phyloP scores from a whole-genome alignment of 2,888 invertebrate genomes.

The Abscondita cerata region DNA sequence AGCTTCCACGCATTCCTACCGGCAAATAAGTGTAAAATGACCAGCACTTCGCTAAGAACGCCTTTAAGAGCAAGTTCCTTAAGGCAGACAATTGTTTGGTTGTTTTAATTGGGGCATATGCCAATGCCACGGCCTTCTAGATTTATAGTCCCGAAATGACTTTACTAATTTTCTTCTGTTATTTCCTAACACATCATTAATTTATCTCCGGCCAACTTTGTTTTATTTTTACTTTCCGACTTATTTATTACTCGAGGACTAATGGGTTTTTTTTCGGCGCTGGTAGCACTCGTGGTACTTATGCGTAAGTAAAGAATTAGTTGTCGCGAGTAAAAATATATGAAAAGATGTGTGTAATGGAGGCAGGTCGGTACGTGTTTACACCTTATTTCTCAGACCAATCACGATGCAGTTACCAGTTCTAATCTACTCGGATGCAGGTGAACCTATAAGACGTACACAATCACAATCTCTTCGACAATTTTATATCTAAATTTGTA shows the following conservation, averaged over 20 bases:
- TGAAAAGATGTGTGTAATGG: constrained; percentile 8
- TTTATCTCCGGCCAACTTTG: constrained; percentile 42
- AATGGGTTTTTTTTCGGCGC: constrained; percentile 18
- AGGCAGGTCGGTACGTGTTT: constrained; percentile 33
- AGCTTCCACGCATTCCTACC: constrained; percentile 29
- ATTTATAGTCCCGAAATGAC: constrained; percentile 51
- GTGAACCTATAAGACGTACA: neutral
- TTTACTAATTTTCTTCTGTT: constrained; percentile 50
- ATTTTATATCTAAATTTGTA: no score
- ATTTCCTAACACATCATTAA: constrained; percentile 50
- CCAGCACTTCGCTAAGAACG: constrained; percentile 24
- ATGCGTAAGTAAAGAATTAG: neutral
- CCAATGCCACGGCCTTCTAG: constrained; percentile 50
- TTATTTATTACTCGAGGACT: constrained; percentile 23
- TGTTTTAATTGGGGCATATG: constrained; percentile 54
- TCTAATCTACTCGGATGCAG: constrained; percentile 19
- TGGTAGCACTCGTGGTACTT: neutral
- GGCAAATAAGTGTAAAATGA: constrained; percentile 30
- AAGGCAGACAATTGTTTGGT: constrained; percentile 29
- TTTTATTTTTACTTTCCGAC: constrained; percentile 19
- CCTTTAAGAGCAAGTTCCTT: constrained; percentile 14
- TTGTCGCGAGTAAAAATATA: neutral
- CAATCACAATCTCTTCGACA: no score
- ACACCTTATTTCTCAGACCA: constrained; percentile 38
- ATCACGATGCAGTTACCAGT: constrained; percentile 41